Evolutionary conservation across 2,888 invertebrate species (phyloP).

Genomic region (Drosophila falleni): DNA sequence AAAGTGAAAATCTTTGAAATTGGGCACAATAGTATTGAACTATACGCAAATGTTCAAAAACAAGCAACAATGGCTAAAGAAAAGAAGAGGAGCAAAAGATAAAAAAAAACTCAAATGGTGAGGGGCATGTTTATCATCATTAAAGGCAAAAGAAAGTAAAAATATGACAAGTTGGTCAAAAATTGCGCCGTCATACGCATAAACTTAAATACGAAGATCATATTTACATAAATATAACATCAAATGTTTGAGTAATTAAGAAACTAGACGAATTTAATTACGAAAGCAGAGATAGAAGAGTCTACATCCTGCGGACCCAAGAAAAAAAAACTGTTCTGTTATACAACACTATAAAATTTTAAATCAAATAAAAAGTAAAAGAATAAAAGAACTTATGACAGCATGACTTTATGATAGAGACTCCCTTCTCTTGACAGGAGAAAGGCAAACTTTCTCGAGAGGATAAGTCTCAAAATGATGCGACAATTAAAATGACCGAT

Average conservation of each 20-base stretch:
- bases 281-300: not conserved
- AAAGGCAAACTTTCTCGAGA: slow-evolving; percentile 18
- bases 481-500: not conserved
- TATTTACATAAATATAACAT: slow-evolving; percentile 2
- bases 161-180: slow-evolving; percentile 75
- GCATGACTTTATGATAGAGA: not conserved
- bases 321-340: not conserved
- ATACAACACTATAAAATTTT: not conserved
- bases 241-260: slow-evolving; percentile 1
- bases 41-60: slow-evolving; percentile 30
- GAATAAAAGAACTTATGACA: not conserved
- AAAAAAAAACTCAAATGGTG: slow-evolving; percentile 16
- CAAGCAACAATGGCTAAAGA: slow-evolving; percentile 13
- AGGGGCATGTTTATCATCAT: slow-evolving; percentile 47
- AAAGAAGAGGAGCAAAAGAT: slow-evolving; percentile 17
- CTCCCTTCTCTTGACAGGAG: slow-evolving; percentile 5
- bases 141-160: slow-evolving; percentile 76
- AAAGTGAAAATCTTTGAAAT: slow-evolving; percentile 66
- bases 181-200: slow-evolving; percentile 60
- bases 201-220: slow-evolving; percentile 21
- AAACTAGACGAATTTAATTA: not conserved
- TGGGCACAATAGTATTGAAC: slow-evolving; percentile 25
- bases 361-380: not conserved
- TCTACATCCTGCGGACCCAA: not conserved
- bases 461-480: not conserved